Base-by-base conservation (phyloP, 2,113 vertebrate species). In the Heteronetta atricapilla region DNA sequence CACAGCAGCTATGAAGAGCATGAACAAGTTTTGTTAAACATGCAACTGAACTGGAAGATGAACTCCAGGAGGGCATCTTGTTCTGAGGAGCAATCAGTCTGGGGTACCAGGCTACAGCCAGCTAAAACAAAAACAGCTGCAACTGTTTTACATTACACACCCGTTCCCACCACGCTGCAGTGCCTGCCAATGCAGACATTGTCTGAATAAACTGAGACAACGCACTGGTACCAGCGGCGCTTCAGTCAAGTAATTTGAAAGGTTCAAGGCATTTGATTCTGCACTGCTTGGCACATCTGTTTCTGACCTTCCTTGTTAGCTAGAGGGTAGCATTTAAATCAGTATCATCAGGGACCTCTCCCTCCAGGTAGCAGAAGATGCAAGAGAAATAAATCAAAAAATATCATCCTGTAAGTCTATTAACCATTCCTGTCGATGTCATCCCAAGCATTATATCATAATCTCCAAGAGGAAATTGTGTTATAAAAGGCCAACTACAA, bases 401-500 rank as follows among this genome's bases (percentile, higher is more conserved):
- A 28, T 5, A 28, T 55, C 13, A 55, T 26, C 40, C 62, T 66
- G 62, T 66, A 56, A 66, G 33, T 29, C 15, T 8, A 33, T 2
- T 25, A 83, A 42, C 18, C 38, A 16, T 5, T 11, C 55, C 33
- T 0, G 1, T 10, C 3, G 8, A 50, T 36, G 28, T 28, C 52
- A 53, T 7, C 4, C 0, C 0, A n/a, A 80, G 50, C 50, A 44
- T 44, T 80, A 55, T 34, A 42, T 67, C 64, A 55, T 42, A 31
- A 44, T 40, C 38, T 40, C 48, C 40, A 78, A 2, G 33, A 68
- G 15, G 11, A 63, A 40, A 62, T 40, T 12, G 50, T 42, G 5
- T 10, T 68, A 42, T 50, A 62, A 44, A 62, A 84, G 77, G 42
- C 36, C 22, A 75, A 16, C 26, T 64, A 3, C 44, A 19, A 20